These are phyloP conservation scores for Zaprionus africanus DNA, from an alignment of 1,140 invertebrate genomes.

Conservation along the genomic window DNA sequence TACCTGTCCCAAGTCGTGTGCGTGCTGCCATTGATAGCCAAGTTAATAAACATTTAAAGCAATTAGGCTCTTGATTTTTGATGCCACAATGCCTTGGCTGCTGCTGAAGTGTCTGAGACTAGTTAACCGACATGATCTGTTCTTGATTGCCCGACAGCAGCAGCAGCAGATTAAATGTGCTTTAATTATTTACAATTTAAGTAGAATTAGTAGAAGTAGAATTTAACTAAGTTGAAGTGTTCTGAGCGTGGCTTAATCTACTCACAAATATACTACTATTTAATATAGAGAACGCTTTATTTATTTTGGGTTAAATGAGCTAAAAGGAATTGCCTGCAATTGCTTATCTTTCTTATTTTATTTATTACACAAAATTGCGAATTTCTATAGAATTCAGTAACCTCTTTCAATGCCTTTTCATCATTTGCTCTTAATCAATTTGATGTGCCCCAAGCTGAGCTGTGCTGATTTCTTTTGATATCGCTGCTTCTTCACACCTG, in stretches of 20 bases:
- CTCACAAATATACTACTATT: background rate
- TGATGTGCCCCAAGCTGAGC: conserved; percentile 20
- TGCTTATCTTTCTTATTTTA: background rate
- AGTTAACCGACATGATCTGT: conserved; percentile 16
- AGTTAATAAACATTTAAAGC: conserved; percentile 81
- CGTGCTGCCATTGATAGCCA: conserved; percentile 62
- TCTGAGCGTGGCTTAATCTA: background rate
- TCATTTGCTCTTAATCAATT: conserved; percentile 44
- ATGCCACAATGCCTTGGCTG: conserved; percentile 34
- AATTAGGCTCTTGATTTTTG: conserved; percentile 65
- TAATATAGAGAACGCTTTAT: background rate
- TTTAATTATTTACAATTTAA: background rate
- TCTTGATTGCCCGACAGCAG: background rate
- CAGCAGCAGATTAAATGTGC: background rate
- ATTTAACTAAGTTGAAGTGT: too few species aligned
- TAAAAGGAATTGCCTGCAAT: background rate
- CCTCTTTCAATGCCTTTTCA: conserved; percentile 15
- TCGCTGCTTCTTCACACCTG: conserved; percentile 13
- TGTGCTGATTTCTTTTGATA: conserved; percentile 35
- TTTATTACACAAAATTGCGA: background rate
- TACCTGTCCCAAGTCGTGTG: background rate
- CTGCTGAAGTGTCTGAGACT: conserved; percentile 4
- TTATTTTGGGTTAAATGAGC: background rate
- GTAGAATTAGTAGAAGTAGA: too few species aligned
- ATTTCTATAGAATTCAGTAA: background rate